Conservation (phyloP, 2,113 vertebrate genomes). For the Neodon shergylaensis region DNA sequence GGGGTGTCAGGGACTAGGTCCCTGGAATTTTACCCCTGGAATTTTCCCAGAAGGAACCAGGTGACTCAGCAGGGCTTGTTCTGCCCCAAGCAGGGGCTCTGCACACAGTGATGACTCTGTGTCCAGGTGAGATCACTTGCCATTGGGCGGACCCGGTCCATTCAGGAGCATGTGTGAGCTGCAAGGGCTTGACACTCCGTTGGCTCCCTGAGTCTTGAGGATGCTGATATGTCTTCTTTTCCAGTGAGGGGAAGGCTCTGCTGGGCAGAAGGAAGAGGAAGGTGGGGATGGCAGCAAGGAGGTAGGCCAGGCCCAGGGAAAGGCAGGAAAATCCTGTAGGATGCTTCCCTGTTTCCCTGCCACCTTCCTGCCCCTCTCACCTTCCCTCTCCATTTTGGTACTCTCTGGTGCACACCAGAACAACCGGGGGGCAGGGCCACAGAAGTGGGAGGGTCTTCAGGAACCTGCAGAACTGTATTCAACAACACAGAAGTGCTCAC, state of each 20-base stretch:
- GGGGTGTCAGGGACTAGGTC: not conserved
- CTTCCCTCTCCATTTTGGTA: not conserved
- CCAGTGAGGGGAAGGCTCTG: too few relatives aligned
- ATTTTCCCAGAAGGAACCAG: not conserved
- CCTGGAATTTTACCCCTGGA: not conserved
- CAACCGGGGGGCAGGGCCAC: too few relatives aligned
- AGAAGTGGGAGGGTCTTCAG: not conserved
- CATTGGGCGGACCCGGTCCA: accelerated
- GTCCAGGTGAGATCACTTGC: not conserved
- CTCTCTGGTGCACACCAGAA: not conserved
- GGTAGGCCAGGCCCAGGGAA: not conserved
- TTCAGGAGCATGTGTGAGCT: not conserved
- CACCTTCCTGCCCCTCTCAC: not conserved
- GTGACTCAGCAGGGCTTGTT: accelerated
- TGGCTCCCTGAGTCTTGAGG: accelerated
- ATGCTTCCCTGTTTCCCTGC: accelerated
- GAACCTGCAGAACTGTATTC: not conserved
- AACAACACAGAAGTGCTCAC: not conserved
- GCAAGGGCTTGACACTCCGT: not conserved
- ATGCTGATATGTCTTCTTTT: accelerated
- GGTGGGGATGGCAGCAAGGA: not conserved
- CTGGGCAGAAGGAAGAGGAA: not conserved
- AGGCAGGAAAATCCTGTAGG: accelerated
- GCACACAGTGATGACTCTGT: accelerated
- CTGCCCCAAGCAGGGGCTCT: accelerated